Evolutionary conservation across 2,797 vertebrate genomes (phyloP), one percentile per base, ranked within the genome.

Genomic region (Pampus argenteus): DNA sequence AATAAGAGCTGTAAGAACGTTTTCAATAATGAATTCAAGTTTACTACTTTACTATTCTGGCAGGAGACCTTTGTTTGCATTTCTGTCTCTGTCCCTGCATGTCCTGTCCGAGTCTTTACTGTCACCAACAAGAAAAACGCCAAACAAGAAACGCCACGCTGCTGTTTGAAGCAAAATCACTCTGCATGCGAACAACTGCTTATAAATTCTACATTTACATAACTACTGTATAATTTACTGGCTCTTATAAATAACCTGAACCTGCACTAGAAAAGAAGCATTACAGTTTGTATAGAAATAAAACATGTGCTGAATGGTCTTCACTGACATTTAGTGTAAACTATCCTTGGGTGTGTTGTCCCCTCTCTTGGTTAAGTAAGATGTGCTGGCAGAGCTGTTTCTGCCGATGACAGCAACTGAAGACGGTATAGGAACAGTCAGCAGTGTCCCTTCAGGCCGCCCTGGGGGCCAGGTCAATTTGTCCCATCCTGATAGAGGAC

Each of bases 401-500:
- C 74, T 65, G 81, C 79, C 29, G 72, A 29, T 82, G 83, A 88
- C 83, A 87, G 74, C 73, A 44, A 31, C 67, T 71, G 72, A 78
- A 70, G 77, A 70, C 45, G 44, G 54, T 66, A 66, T 45, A 63
- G 78, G 78, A 75, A 51, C 49, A 74, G 78, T 84, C 83, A 79
- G 75, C 79, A 71, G 64, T 70, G 78, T 75, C 79, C 79, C 86
- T 68, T 55, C 75, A 38, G 86, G 88, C 77, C 25, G 71, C 85
- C 86, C 80, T 0, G 18, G 50, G 73, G 84, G 76, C 51, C 75
- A 49, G 69, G 79, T 85, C 74, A 79, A 84, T 84, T 85, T 83
- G 82, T 84, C 79, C 83, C 70, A 22, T 65, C 56, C 80, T 78
- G 70, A 85, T 74, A 49, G 78, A 83, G 76, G 83, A 88, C 83